phyloP scores from a whole-genome alignment of 2,113 vertebrate species.

The Sus scrofa region DNA sequence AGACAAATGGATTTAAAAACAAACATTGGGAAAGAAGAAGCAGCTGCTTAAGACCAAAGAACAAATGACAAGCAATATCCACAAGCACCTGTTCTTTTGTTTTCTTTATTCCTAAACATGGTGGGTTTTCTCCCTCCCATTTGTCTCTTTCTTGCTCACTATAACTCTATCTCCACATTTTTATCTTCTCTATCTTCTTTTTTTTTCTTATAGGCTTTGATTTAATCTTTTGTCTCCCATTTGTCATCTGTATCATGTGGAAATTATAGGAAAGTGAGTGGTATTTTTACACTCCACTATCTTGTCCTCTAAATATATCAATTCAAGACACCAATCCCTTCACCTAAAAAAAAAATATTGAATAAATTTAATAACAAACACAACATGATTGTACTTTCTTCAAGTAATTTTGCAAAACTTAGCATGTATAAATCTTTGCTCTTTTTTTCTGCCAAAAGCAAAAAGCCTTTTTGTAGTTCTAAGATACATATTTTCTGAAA shows the following conservation, averaged over 20 bases:
- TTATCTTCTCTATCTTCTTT: not conserved
- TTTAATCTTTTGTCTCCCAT: not conserved
- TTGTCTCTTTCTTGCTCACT: not conserved
- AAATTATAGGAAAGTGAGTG: not conserved
- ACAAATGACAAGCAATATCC: not conserved
- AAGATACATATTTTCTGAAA: slow-evolving; percentile 6
- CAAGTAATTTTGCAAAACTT: slow-evolving; percentile 12
- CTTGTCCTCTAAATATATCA: not conserved
- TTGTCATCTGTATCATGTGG: not conserved
- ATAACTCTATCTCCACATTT: not conserved
- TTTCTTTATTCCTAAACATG: not conserved
- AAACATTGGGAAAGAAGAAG: not conserved
- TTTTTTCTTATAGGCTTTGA: not conserved
- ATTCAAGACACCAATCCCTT: not conserved
- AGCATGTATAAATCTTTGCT: not conserved
- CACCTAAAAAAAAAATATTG: not conserved
- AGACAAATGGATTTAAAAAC: not conserved
- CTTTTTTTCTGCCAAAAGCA: not conserved
- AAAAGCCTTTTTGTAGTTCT: not conserved
- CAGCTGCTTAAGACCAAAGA: not conserved
- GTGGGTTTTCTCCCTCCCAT: not conserved
- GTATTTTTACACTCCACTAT: not conserved
- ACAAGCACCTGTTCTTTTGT: not conserved
- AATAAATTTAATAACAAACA: not conserved
- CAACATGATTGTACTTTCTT: not conserved